Base-by-base conservation (phyloP, 2,797 vertebrate species). In the Loriculus beryllinus region DNA sequence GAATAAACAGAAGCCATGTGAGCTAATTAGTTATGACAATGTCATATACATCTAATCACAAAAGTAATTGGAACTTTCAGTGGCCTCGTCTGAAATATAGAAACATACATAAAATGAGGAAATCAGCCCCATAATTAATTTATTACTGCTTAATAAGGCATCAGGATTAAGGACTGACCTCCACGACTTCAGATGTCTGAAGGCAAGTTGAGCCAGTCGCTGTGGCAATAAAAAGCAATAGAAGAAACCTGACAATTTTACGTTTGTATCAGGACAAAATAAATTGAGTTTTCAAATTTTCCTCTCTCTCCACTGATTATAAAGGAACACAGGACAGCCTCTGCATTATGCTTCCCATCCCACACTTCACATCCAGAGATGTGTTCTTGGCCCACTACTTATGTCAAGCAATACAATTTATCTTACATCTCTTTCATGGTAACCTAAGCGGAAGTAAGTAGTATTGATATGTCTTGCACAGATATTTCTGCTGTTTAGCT, bases 1-100 rank as follows among this genome's bases (percentile, higher is more conserved):
- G 82, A 78, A 85, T 49, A 87, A 95, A 90, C 35, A 95, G 40
- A 95, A 92, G 82, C 42, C 80, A 69, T n/a, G 43, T 6, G 1
- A 89, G 76, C 29, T 86, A 71, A 85, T 93, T 83, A 90, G 47
- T 71, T 92, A 80, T 26, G 76, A 91, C n/a, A 84, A 76, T 56
- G 35, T 76, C 40, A 71, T 49, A 78, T 19, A 49, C 31, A 42
- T 79, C 45, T 75, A 49, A 90, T 49, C 75, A 62, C 90, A 25
- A 78, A 86, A 91, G n/a, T 12, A 88, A 91, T 12, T 67, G 45
- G 69, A 90, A 83, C 23, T 14, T 47, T 68, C 43, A 63, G 47
- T 45, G 45, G 76, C 48, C 14, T 67, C 35, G 29, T 67, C 60
- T 93, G 56, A 91, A 76, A 83, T 49, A 69, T 6, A 83, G 83